Evolutionary conservation across 2,113 vertebrate genomes (phyloP), one percentile per base, ranked within the genome.

Genomic region (Grammomys surdaster): DNA sequence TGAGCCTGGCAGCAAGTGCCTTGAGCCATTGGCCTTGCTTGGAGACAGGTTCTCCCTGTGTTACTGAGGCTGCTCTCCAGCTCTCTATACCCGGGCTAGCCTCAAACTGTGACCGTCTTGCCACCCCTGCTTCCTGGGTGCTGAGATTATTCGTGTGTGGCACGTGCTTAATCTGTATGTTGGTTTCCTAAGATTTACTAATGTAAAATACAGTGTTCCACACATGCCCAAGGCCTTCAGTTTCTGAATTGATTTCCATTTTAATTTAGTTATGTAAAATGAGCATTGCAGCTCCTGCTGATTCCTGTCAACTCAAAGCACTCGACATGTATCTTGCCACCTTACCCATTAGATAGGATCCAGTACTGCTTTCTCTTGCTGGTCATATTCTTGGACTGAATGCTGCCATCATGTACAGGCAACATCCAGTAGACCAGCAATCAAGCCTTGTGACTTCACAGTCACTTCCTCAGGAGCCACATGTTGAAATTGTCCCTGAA

Each of bases 121-220:
- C 28, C 5, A 1, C 36, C 19, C 58, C 31, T 82, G 17, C 8
- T 20, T 82, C 80, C n/a, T 16, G 36, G 48, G 22, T 60, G 56
- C 36, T 84, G 12, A n/a, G 36, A 84, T 60, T 40, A 60, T 26
- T 26, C n/a, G n/a, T 40, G 54, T 60, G 28, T 28, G 22, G 10
- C 22, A 14, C 26, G 54, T 40, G 40, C 28, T 88, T 92, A 73
- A 70, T 76, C 31, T 82, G 0, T 81, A 65, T 90, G 77, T 96
- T 92, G 51, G 22, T 86, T 84, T 90, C 24, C 17, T 73, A 85
- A 84, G 78, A 73, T 85, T n/a, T 95, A 70, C n/a, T 85, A 33
- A 43, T 85, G 48, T 60, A 58, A 95, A 80, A 20, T 54, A 26
- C 19, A 56, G 6, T 91, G 48, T 70, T 97, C 80, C 24, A 87